Conservation (phyloP, 1,140 invertebrate genomes). For the Arion vulgaris region DNA sequence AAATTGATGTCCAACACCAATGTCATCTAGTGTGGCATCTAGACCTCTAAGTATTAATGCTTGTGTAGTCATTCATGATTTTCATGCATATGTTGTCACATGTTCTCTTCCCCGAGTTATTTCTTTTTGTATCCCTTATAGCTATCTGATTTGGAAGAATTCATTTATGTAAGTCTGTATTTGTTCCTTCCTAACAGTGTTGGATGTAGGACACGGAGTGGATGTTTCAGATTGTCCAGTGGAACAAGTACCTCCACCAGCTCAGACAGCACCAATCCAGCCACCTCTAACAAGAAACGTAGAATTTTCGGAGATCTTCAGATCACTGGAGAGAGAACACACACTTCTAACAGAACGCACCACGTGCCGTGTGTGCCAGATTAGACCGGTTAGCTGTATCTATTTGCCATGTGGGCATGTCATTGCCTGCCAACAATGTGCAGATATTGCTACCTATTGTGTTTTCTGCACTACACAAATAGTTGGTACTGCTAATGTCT, state of each 20-base stretch:
- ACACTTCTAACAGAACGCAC: background rate
- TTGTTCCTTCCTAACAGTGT: background rate
- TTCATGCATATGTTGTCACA: too few relatives aligned
- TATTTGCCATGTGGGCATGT: slow-evolving; percentile 44
- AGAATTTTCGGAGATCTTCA: background rate
- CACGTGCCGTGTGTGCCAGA: slow-evolving; percentile 21
- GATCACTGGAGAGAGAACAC: background rate
- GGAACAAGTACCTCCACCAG: background rate
- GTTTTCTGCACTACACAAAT: slow-evolving; percentile 24
- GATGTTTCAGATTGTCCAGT: too few relatives aligned
- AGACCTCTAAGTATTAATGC: too few relatives aligned
- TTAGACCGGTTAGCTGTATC: slow-evolving; percentile 25
- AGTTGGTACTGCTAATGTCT: slow-evolving; percentile 40
- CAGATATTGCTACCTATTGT: slow-evolving; percentile 13
- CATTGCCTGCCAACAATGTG: slow-evolving; percentile 36
- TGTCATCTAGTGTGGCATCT: too few relatives aligned
- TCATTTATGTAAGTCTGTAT: too few relatives aligned
- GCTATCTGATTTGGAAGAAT: too few relatives aligned
- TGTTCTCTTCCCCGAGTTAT: too few relatives aligned
- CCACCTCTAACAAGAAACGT: background rate
- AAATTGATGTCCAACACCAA: too few relatives aligned
- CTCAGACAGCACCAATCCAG: background rate
- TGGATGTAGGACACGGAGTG: background rate
- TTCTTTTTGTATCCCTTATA: too few relatives aligned
- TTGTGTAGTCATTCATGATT: too few relatives aligned